phyloP scores from a whole-genome alignment of 2,113 vertebrate genomes.

The chimpanzee (Pan troglodytes) region NHGRI_mPanTro3-v2.1_pri NC_072407.2:8434501-8435000 shows the following conservation, averaged over 20 bases:
- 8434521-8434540: background rate
- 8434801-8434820: background rate
- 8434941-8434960: background rate
- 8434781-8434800: background rate
- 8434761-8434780: background rate
- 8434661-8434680: background rate
- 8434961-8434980: background rate
- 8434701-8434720: background rate
- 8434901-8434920: background rate
- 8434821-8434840: background rate
- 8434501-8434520: too few species aligned
- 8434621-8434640: background rate
- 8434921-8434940: background rate
- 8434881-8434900: background rate
- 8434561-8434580: background rate
- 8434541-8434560: background rate
- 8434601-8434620: background rate
- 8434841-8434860: background rate
- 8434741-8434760: background rate
- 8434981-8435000: background rate
- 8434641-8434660: background rate
- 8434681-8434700: background rate
- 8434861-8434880: background rate
- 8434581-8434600: background rate
- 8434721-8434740: background rate